phyloP scores from a whole-genome alignment of 2,888 invertebrate genomes.

The Hyppa rectilinea region DNA sequence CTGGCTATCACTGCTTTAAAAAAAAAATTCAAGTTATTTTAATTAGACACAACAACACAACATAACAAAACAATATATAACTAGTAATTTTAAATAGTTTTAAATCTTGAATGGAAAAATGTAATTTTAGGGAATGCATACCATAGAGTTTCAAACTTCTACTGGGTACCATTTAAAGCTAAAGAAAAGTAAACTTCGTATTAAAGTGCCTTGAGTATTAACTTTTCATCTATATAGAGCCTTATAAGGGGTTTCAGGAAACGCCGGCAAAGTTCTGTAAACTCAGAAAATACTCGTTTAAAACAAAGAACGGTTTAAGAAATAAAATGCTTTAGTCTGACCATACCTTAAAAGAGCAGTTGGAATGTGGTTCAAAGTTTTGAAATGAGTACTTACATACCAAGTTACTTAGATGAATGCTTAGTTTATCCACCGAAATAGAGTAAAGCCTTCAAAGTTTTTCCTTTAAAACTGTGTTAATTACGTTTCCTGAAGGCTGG shows the following conservation, averaged over 20 bases:
- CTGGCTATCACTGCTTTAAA: too few relatives aligned
- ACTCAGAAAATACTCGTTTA: conserved; percentile 54
- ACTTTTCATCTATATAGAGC: conserved; percentile 35
- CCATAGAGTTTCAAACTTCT: neutral
- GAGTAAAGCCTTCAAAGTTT: neutral
- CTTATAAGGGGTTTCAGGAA: conserved; percentile 33
- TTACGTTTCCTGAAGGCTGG: neutral
- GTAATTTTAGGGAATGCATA: neutral
- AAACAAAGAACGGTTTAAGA: conserved; percentile 53
- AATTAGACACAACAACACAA: too few relatives aligned
- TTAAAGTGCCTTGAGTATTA: conserved; percentile 23
- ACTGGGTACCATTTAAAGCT: neutral
- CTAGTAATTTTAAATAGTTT: neutral
- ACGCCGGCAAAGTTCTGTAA: conserved; percentile 29
- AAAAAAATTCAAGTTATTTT: too few relatives aligned
- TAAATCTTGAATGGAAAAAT: neutral
- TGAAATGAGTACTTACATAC: conserved; percentile 1
- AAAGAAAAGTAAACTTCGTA: neutral
- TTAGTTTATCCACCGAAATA: neutral
- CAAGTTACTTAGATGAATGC: neutral
- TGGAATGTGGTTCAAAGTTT: conserved; percentile 60
- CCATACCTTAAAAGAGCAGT: conserved; percentile 49
- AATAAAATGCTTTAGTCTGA: conserved; percentile 63
- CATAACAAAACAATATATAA: too few relatives aligned
- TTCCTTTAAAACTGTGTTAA: neutral